Evolutionary conservation across 2,797 vertebrate genomes (phyloP), one percentile per base, ranked within the genome.

Genomic region (Caiman crocodilus): DNA sequence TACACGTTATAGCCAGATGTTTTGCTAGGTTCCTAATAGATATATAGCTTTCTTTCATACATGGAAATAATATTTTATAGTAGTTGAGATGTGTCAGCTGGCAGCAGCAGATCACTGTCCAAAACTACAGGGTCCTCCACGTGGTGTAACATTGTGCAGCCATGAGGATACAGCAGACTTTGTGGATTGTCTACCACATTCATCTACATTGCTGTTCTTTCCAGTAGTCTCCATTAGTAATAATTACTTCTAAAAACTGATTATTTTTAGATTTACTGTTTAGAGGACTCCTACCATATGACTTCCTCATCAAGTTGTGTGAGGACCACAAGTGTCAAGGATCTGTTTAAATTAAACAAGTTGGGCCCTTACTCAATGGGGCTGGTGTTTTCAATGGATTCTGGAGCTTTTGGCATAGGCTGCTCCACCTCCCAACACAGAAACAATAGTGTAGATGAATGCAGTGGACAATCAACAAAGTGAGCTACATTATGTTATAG

Each of bases 31-130:
- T 95, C 30, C 79, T 79, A 82, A 77, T 0, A 90, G 30, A 55
- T 92, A 90, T 18, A 93, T 91, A 89, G 14, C 56, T 92, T 82
- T 35, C 21, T 92, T 89, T 77, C 88, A 71, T 58, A 83, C 50
- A 74, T n/a, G 9, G 9, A 86, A 80, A 57, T 4, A 73, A 30
- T 20, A 79, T 79, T 91, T 89, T 81, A 56, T 30, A 71, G 35
- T 1, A 16, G 42, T 74, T 67, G 82, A 84, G 25, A 3, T 50
- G 1, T 16, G 8, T 50, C 42, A 7, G 42, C 42, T 50, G 42
- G 42, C 42, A 50, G 42, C 42, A 50, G 42, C 9, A 3, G 42
- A 10, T 50, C 42, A 50, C 42, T 50, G 42, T 42, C 42, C 42
- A 42, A 42, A 42, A 42, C 42, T 8, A 42, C 10, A 42, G 42